phyloP scores from a whole-genome alignment of 1,140 invertebrate genomes.

The Lasioglossum albipes region DNA sequence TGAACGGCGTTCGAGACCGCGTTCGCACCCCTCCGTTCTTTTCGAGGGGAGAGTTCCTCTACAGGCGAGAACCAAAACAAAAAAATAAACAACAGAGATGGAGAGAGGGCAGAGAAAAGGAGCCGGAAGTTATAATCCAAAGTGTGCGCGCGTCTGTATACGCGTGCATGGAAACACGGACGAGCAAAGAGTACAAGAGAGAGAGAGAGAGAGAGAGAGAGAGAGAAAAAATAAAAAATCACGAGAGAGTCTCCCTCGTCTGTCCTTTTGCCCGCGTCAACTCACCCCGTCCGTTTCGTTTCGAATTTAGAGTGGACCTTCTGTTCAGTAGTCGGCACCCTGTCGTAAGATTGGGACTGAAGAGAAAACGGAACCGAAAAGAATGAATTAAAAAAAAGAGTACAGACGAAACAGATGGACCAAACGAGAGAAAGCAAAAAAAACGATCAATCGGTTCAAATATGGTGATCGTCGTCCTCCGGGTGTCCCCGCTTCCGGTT shows the following conservation, averaged over 20 bases:
- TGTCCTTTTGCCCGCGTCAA: slow-evolving; percentile 39
- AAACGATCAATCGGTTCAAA: no score
- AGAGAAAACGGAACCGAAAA: background rate
- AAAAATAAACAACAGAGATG: background rate
- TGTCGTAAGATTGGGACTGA: slow-evolving; percentile 59
- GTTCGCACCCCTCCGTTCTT: background rate
- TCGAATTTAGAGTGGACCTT: slow-evolving; percentile 78
- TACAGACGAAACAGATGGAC: no score
- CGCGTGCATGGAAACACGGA: background rate
- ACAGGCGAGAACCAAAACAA: background rate
- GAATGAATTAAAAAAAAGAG: no score
- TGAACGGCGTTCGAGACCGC: background rate
- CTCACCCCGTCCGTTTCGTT: slow-evolving; percentile 69
- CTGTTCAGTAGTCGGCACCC: slow-evolving; percentile 70
- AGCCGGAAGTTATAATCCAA: background rate
- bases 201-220: slow-evolving; percentile 25
- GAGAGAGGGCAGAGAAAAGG: slow-evolving; percentile 5
- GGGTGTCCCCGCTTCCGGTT: no score
- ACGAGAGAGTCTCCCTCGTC: background rate
- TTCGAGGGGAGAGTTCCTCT: background rate
- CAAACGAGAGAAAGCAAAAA: no score
- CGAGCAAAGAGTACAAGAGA: slow-evolving; percentile 49
- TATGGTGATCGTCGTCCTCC: no score
- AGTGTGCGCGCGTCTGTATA: background rate
- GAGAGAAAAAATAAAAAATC: slow-evolving; percentile 19